Evolutionary conservation across 2,797 vertebrate genomes (phyloP).

Genomic region (Eulemur rubriventer): DNA sequence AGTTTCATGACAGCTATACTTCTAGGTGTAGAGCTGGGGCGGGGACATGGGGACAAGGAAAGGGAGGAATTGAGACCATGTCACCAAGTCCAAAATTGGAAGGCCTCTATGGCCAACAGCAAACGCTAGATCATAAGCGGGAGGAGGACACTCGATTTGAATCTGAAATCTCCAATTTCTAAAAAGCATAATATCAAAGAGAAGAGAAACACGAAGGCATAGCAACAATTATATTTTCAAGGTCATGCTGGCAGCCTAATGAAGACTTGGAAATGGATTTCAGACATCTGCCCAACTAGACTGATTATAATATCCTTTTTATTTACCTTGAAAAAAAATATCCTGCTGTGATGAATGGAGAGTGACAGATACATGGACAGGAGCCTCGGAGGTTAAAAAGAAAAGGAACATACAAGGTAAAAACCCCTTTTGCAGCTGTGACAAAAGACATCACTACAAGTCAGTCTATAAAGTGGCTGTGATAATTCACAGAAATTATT

Average conservation of each 20-base stretch:
- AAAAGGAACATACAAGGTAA: constrained; percentile 36
- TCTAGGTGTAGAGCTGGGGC: background rate
- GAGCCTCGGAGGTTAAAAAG: constrained; percentile 51
- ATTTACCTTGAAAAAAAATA: background rate
- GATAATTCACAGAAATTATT: constrained; percentile 79
- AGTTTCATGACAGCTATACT: background rate
- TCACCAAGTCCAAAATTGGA: background rate
- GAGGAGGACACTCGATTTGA: background rate
- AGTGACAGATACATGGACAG: constrained; percentile 26
- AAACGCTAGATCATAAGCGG: background rate
- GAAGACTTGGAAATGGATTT: constrained; percentile 48
- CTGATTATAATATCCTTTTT: constrained; percentile 5
- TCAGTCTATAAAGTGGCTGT: constrained; percentile 59
- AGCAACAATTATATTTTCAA: constrained; percentile 21
- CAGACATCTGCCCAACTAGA: background rate
- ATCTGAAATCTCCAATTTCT: constrained; percentile 24
- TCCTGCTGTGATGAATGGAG: constrained; percentile 37
- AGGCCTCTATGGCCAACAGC: background rate
- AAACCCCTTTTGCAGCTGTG: constrained; percentile 58
- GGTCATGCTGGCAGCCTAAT: constrained; percentile 14
- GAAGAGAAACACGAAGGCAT: background rate
- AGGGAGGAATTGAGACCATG: background rate
- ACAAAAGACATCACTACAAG: constrained; percentile 64
- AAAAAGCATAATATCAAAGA: background rate
- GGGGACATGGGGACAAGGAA: background rate